phyloP scores from a whole-genome alignment of 2,797 vertebrate species.

The Gambusia yucatana region DNA sequence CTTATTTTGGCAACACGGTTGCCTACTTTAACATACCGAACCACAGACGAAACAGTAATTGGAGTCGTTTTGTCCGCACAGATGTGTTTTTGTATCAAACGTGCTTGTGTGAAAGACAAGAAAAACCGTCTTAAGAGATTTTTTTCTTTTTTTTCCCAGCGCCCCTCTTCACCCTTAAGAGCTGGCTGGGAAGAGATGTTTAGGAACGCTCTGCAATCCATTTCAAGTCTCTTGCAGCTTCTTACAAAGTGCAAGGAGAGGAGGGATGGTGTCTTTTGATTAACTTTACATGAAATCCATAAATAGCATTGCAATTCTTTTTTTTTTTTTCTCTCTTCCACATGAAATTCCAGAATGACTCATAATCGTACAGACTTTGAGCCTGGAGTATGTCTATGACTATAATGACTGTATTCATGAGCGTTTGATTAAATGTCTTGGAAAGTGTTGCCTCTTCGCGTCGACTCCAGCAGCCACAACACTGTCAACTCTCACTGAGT shows the following conservation, averaged over 20 bases:
- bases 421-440: slow-evolving; percentile 1
- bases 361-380: neutral
- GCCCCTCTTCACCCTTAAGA: neutral
- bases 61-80: neutral
- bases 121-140: neutral
- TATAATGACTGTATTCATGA: slow-evolving; percentile 12
- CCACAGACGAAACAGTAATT: neutral
- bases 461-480: slow-evolving; percentile 2
- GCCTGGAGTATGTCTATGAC: slow-evolving; percentile 7
- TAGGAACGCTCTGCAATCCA: slow-evolving; percentile 8
- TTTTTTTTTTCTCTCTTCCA: neutral
- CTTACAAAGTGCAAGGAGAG: slow-evolving; percentile 5
- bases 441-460: neutral
- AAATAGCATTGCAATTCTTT: slow-evolving; percentile 25
- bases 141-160: neutral
- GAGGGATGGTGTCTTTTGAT: slow-evolving; percentile 33
- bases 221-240: slow-evolving; percentile 23
- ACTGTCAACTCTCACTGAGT: neutral
- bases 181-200: slow-evolving; percentile 12
- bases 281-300: slow-evolving; percentile 40
- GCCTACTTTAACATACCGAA: neutral
- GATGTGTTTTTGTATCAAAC: neutral
- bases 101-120: neutral
- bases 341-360: slow-evolving; percentile 12
- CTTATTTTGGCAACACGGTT: neutral